These are phyloP conservation scores for Drosophila eohydei DNA, from an alignment of 2,888 invertebrate genomes.

Conservation along the genomic window DNA sequence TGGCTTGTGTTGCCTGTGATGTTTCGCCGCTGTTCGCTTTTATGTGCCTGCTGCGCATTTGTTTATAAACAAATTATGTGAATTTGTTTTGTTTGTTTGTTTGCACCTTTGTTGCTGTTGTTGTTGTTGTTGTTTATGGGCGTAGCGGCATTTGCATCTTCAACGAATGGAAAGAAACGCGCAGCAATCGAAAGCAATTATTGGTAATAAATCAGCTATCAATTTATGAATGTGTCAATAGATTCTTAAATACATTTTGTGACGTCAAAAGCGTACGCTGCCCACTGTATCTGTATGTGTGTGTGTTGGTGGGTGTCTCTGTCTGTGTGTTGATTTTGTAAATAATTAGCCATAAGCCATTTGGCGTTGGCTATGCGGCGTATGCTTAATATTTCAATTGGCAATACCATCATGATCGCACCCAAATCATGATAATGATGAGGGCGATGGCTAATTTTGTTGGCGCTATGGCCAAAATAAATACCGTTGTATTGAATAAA, in stretches of 20 bases:
- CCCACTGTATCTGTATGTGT: constrained; percentile 16
- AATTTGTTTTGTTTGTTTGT: constrained; percentile 38
- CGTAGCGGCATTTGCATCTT: constrained; percentile 31
- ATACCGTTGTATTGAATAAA: constrained; percentile 36
- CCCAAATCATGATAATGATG: constrained; percentile 18
- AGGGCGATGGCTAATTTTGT: constrained; percentile 14
- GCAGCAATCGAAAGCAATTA: constrained; percentile 74
- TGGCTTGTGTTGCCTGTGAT: constrained; percentile 41
- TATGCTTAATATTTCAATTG: constrained; percentile 59
- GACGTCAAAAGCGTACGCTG: constrained; percentile 61
- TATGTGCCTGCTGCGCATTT: constrained; percentile 64
- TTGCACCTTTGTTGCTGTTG: constrained; percentile 37
- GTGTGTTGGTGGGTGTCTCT: constrained; percentile 22
- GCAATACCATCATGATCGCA: constrained; percentile 33
- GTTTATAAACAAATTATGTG: constrained; percentile 73
- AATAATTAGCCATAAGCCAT: constrained; percentile 65
- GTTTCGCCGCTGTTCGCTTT: constrained; percentile 51
- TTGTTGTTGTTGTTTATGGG: constrained; percentile 54
- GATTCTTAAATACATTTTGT: constrained; percentile 63
- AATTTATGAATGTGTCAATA: constrained; percentile 80
- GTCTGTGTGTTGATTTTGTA: constrained; percentile 43
- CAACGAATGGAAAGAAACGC: constrained; percentile 35
- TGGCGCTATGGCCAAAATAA: constrained; percentile 45
- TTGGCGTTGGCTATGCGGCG: constrained; percentile 51
- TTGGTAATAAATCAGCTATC: constrained; percentile 74